Evolutionary conservation across 2,113 vertebrate species (phyloP), one percentile per base, ranked within the genome.

Genomic region (Cyprinodon brontotheroides): DNA sequence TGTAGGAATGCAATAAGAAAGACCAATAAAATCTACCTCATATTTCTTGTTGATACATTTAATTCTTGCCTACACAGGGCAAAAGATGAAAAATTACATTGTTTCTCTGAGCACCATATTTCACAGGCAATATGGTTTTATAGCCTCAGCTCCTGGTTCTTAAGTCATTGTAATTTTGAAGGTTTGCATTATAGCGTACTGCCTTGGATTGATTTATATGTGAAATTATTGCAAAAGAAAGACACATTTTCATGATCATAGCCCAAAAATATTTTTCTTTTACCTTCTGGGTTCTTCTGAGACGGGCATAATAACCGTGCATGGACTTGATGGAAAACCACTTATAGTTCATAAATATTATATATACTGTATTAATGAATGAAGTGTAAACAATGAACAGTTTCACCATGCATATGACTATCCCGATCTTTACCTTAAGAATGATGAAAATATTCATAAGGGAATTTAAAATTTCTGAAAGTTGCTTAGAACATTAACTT

Each of bases 101-200:
- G 45, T 38, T 61, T 60, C 45, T 65, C 45, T 3, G 1, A 48
- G 11, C 15, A 2, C 11, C 70, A 71, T 39, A 65, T 70, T 39
- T 63, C 71, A 78, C 65, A 13, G 14, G 14, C 3, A 66, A 53
- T 75, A 71, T 72, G 1, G 63, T 74, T 66, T 48, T 64, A 68
- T 50, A 61, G 73, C 39, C 60, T 79, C 73, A 68, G 50, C 14
- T 57, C 20, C 20, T 20, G n/a, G 50, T 65, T 81, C 73, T 60
- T 61, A 57, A 48, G 8, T 73, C 4, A 20, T 36, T 20, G 53
- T 40, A 20, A 73, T 65, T 83, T 65, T 67, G 7, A 61, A 74
- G 66, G 57, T 68, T 65, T 74, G 63, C 65, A n/a, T 60, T 40
- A 38, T 8, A 72, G 61, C 20, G 53, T 65, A 70, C 59, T 67